These are phyloP conservation scores for western clawed frog (Xenopus tropicalis) DNA, from an alignment of 2,113 vertebrate genomes.

Conservation along the genomic window DNA sequence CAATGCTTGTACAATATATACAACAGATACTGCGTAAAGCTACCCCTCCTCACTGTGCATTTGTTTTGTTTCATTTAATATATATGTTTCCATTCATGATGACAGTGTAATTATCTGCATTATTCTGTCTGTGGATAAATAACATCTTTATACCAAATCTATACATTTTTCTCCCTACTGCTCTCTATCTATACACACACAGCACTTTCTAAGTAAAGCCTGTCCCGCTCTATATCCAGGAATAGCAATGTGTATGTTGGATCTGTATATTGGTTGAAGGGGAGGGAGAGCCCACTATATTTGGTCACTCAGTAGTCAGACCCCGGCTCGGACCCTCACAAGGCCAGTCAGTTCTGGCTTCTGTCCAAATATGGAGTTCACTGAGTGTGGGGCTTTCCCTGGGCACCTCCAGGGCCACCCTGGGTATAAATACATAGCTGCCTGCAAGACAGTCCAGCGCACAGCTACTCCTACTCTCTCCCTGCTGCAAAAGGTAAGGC, in stretches of 20 bases:
- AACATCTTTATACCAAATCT: too few species aligned
- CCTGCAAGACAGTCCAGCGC: constrained; percentile 12
- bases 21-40: too few species aligned
- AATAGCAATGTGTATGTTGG: constrained; percentile 39
- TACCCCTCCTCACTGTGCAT: too few species aligned
- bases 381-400: constrained; percentile 30
- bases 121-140: too few species aligned
- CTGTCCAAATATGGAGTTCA: constrained; percentile 42
- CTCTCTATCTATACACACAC: constrained; percentile 17
- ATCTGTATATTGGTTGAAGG: constrained; percentile 32
- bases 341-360: constrained; percentile 37
- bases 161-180: too few species aligned
- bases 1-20: too few species aligned
- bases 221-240: constrained; percentile 32
- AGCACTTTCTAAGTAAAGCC: constrained; percentile 45
- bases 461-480: constrained; percentile 18
- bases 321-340: constrained; percentile 40
- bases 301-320: constrained; percentile 32
- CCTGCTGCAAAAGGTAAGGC: constrained; percentile 36
- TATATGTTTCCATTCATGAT: too few species aligned
- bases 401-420: constrained; percentile 20
- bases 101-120: too few species aligned
- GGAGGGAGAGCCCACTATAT: constrained; percentile 41
- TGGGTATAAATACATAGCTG: constrained; percentile 30
- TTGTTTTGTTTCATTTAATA: too few species aligned